A percentile compares a stretch with the other conserved stretches of the same genome.
phyloP scores from a whole-genome alignment of 2,888 invertebrate genomes.

The Ceratothoa steindachneri region DNA sequence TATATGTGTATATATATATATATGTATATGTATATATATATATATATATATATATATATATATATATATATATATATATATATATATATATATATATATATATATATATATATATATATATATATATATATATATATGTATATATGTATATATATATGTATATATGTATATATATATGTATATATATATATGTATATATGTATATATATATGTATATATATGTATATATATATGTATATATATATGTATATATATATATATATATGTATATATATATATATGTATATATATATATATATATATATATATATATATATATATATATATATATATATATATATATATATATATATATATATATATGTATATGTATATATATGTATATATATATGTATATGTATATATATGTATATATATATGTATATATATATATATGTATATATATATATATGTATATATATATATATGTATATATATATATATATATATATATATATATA shows the following conservation, averaged over 20 bases:
- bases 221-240: background rate
- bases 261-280: background rate
- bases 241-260: background rate
- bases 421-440: background rate
- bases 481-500: background rate
- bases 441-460: background rate
- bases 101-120: too few relatives aligned
- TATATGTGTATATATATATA: too few relatives aligned
- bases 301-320: too few relatives aligned
- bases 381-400: background rate
- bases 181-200: background rate
- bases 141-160: background rate
- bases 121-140: too few relatives aligned
- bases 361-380: background rate
- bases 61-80: too few relatives aligned
- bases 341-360: too few relatives aligned
- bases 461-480: background rate
- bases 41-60: too few relatives aligned
- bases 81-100: too few relatives aligned
- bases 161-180: background rate
- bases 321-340: too few relatives aligned
- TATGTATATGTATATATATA: too few relatives aligned
- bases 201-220: background rate
- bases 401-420: background rate
- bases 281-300: too few relatives aligned